Evolutionary conservation across 2,888 invertebrate species (phyloP), one percentile per base, ranked within the genome.

Genomic region (Melolontha melolontha): DNA sequence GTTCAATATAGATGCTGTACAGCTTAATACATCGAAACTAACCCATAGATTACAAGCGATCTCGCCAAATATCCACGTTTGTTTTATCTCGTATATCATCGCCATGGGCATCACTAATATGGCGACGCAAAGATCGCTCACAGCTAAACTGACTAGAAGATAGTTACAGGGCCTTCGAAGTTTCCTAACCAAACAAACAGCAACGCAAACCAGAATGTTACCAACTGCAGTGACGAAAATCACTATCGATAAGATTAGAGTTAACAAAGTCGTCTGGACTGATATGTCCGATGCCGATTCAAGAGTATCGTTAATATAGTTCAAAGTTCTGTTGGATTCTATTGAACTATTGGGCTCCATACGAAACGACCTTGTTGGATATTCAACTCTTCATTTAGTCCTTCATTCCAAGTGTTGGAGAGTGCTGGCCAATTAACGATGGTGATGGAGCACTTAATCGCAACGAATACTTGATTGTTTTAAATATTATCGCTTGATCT

Each of bases 91-190:
- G 82, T 96, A 96, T 40, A 96, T 90, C 81, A 97, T 90, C 4
- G 98, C 98, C 86, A 98, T 95, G 6, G 97, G 96, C 98, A 99
- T 98, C 70, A 99, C 97, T 77, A 98, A 88, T 54, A 93, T 88
- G 2, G 97, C 97, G 64, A 98, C 97, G 82, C 97, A 95, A 73
- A 98, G 89, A 84, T 99, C 98, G 75, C 97, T 97, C 71, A 98
- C 92, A 69, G 98, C 98, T 79, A 98, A 86, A 50, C 97, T 97
- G 51, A 98, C 97, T 65, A 98, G 89, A 72, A 96, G 86, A 81
- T 95, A 95, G 85, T 96, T 96, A 84, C 95, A 96, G 59, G 94
- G 95, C 77, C 93, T 89, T 78, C 95, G 90, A 77, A 98, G 85
- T 79, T 96, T 95, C 70, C 96, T 89, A 74, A 98, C 98, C 78